Conservation (phyloP, 2,888 invertebrate species). For the Selenia dentaria region DNA sequence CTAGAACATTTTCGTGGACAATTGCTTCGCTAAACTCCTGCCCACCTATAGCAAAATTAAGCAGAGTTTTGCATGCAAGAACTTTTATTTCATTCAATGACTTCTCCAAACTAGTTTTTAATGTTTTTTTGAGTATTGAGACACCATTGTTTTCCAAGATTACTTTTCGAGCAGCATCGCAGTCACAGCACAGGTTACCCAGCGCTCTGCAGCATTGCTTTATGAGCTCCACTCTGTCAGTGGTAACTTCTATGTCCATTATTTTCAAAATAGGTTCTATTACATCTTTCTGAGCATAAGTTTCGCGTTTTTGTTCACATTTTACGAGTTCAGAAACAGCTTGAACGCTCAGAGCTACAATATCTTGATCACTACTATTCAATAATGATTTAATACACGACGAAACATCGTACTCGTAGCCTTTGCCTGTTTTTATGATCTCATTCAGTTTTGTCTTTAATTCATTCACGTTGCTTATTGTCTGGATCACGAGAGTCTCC, state of each 20-base stretch:
- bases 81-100: constrained; percentile 81
- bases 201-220: constrained; percentile 92
- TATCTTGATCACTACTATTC: constrained; percentile 71
- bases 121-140: constrained; percentile 63
- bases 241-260: constrained; percentile 61
- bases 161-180: constrained; percentile 87
- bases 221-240: constrained; percentile 80
- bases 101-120: constrained; percentile 58
- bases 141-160: constrained; percentile 80
- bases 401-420: constrained; percentile 74
- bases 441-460: constrained; percentile 73
- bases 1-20: constrained; percentile 81
- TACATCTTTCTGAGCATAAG: constrained; percentile 86
- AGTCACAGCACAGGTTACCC: constrained; percentile 95
- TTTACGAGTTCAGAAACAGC: constrained; percentile 93
- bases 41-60: constrained; percentile 92
- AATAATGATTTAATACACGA: constrained; percentile 71
- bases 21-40: constrained; percentile 86
- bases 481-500: constrained; percentile 69
- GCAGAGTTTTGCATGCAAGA: constrained; percentile 89
- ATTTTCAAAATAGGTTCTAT: constrained; percentile 84
- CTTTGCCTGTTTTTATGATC: constrained; percentile 71
- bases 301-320: constrained; percentile 89
- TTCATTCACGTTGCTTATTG: constrained; percentile 65
- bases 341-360: constrained; percentile 86